Base-by-base conservation (phyloP, 2,797 vertebrate genomes). In the Pagetopsis macropterus region DNA sequence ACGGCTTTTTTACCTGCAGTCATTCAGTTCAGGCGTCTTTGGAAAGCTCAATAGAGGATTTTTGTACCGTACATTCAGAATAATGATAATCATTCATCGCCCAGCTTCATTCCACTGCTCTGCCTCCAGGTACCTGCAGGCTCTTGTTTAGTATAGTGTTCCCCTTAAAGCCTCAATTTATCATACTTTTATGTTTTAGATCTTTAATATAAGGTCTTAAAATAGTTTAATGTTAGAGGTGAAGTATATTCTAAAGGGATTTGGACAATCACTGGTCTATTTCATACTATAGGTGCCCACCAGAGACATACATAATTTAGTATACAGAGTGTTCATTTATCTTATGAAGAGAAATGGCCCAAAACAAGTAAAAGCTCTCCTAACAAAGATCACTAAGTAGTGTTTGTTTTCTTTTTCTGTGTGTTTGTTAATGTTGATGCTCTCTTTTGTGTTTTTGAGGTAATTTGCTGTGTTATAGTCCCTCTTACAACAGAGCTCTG, bases 391-490 rank as follows among this genome's bases (percentile, higher is more conserved):
- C 61, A 68, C 51, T 86, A 74, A 75, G 70, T 73, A 11, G 37
- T 91, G 67, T 83, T 87, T 88, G 80, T 84, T 84, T 88, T 78
- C 78, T 71, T 65, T 83, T 73, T 66, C 66, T 17, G 37, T 67
- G 51, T 84, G 71, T 89, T 87, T 83, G 82, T 70, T 85, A 74
- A 81, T 72, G 83, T 83, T 82, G 85, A 74, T 79, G 88, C 73
- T 84, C 67, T 91, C 84, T 92, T 37, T 92, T 94, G 93, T 91
- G 82, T 84, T 88, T 84, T 78, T 55, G 71, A 83, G 82, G 72
- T 92, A 84, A 89, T 92, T 92, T 86, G 81, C 89, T 69, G 77
- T 78, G 79, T 90, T 88, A 83, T 79, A 81, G 78, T 81, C 72
- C 79, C 33, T 75, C 72, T 70, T 41, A 86, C 85, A 88, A 90